These are phyloP conservation scores for Empidonax alnorum DNA, from an alignment of 2,113 vertebrate genomes.

Conservation along the genomic window DNA sequence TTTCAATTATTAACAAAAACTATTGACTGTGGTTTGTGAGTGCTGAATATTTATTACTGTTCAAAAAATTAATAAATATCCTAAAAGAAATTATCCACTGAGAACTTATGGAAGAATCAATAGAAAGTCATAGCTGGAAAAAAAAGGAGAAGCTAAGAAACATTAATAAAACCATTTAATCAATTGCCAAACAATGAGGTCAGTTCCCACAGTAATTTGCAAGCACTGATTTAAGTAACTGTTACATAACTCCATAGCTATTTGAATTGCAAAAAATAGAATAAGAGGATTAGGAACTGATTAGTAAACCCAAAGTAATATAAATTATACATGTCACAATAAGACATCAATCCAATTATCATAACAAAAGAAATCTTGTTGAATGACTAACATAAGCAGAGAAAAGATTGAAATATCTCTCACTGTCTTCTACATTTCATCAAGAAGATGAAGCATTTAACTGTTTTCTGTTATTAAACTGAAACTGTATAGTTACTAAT, in stretches of 20 bases:
- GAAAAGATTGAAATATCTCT: neutral
- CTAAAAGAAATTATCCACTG: neutral
- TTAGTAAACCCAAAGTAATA: neutral
- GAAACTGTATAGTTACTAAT: neutral
- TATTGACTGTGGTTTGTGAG: neutral
- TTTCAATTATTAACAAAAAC: neutral
- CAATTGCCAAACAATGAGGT: neutral
- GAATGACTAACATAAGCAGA: neutral
- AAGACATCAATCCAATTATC: neutral
- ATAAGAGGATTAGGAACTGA: neutral
- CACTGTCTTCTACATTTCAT: neutral
- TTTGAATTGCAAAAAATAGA: neutral
- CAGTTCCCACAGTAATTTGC: neutral
- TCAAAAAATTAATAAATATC: neutral
- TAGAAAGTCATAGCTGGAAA: neutral
- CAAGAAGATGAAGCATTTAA: neutral
- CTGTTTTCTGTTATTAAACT: neutral
- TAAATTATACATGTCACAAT: neutral
- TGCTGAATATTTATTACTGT: neutral
- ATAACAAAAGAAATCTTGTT: neutral
- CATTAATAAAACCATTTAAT: neutral
- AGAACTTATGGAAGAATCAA: neutral
- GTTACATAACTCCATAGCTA: neutral
- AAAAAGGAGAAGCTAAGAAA: neutral
- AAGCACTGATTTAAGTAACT: neutral